Conservation (phyloP, 2,797 vertebrate species). For the Tapirus indicus region DNA sequence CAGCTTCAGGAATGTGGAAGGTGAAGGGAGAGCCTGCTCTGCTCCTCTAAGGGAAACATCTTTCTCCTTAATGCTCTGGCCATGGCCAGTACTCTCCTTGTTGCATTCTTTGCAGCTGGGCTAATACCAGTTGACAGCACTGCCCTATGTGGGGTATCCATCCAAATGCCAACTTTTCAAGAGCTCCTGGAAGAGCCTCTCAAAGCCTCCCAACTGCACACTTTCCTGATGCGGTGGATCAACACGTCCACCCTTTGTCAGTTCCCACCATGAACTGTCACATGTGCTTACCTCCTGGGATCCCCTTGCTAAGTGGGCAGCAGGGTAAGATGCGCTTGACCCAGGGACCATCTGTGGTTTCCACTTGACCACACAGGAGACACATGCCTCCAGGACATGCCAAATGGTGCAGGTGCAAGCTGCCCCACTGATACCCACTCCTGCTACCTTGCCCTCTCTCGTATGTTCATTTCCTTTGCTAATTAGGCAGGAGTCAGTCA, state of each 20-base stretch:
- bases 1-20: background rate
- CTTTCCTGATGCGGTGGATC: no score
- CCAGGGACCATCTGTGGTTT: background rate
- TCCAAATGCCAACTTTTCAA: background rate
- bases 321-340: background rate
- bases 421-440: background rate
- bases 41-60: rapidly evolving
- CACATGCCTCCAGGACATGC: background rate
- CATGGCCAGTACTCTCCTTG: background rate
- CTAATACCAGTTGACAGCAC: background rate
- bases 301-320: background rate
- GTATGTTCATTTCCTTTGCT: background rate
- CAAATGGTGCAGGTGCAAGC: background rate
- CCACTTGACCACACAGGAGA: background rate
- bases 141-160: background rate
- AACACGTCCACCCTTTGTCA: no score
- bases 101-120: background rate
- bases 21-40: background rate
- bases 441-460: background rate
- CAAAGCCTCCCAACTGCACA: background rate
- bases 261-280: background rate
- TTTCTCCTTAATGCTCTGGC: background rate
- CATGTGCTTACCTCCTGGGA: background rate
- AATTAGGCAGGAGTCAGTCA: background rate
- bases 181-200: background rate